Conservation (phyloP, 1,140 invertebrate species). For the Papilio aristodemus region DNA sequence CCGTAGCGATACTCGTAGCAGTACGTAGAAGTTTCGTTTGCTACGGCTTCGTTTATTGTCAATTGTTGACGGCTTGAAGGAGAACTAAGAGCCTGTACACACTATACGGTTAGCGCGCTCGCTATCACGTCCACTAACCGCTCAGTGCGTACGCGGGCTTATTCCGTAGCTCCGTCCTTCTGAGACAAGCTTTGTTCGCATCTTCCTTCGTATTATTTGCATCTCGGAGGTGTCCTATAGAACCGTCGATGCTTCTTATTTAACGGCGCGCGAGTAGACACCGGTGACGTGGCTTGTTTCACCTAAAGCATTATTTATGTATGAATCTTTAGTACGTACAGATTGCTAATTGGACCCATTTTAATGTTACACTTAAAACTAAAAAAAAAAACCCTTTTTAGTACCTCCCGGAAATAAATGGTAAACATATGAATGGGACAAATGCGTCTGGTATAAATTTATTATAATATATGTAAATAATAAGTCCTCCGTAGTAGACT, state of each 20-base stretch:
- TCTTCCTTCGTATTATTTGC: conserved; percentile 16
- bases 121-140: not conserved
- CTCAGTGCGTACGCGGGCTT: not conserved
- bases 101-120: not conserved
- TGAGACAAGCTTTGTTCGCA: not conserved
- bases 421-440: too few relatives aligned
- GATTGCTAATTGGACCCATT: not conserved
- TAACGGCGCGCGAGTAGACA: not conserved
- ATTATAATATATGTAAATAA: too few relatives aligned
- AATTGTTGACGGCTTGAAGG: not conserved
- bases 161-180: not conserved
- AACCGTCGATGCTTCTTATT: conserved; percentile 16
- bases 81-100: conserved; percentile 1
- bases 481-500: too few relatives aligned
- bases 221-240: conserved; percentile 1
- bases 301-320: conserved; percentile 23
- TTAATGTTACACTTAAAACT: not conserved
- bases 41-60: conserved; percentile 5
- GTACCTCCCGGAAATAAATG: not conserved
- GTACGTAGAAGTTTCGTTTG: not conserved
- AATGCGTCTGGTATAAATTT: too few relatives aligned
- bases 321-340: not conserved
- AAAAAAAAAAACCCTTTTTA: conserved; percentile 1
- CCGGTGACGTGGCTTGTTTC: not conserved
- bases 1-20: not conserved